Percentiles rank a stretch among this genome's conserved stretches.
phyloP scores from a whole-genome alignment of 2,113 vertebrate species.

The Hippopotamus amphibius region DNA sequence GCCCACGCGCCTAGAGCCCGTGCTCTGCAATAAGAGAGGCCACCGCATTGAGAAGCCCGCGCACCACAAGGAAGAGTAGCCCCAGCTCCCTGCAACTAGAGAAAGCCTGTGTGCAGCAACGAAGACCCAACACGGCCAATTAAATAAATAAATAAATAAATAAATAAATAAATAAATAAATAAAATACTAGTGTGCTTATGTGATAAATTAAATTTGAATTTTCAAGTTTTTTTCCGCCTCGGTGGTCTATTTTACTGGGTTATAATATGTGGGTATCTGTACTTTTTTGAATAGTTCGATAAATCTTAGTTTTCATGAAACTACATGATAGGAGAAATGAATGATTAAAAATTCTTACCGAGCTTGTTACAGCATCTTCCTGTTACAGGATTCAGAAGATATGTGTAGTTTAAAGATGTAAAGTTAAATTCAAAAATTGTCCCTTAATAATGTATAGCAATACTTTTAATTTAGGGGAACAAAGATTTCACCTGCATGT shows the following conservation, averaged over 20 bases:
- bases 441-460: conserved; percentile 38
- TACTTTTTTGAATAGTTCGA: background rate
- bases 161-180: no score
- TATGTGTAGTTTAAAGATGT: conserved; percentile 26
- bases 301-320: conserved; percentile 32
- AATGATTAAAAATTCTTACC: background rate
- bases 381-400: background rate
- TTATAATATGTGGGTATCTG: background rate
- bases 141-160: no score
- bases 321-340: conserved; percentile 21
- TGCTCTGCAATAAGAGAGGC: no score
- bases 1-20: no score
- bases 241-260: background rate
- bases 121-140: no score
- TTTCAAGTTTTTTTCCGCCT: conserved; percentile 1
- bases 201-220: conserved; percentile 36
- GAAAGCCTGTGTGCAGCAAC: no score
- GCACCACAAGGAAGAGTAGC: no score
- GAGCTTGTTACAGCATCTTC: conserved; percentile 16
- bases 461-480: background rate
- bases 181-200: conserved; percentile 18
- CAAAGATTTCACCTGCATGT: conserved; percentile 20
- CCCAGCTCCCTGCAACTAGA: no score
- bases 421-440: conserved; percentile 32
- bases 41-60: no score